Evolutionary conservation across 2,113 vertebrate genomes (phyloP).

Genomic region (Pelecanoides urinatrix): DNA sequence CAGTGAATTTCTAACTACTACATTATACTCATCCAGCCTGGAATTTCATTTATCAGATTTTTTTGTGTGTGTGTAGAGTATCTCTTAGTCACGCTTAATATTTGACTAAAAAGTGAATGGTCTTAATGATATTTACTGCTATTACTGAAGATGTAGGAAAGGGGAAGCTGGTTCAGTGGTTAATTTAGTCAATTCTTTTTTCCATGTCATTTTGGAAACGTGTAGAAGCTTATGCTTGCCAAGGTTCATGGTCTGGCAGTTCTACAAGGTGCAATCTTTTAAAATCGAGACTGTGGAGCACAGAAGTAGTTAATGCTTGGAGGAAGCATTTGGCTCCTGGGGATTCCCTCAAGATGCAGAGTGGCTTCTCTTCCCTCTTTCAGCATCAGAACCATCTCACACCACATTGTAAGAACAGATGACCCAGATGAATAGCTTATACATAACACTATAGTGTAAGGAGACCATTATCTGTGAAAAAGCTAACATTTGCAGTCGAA

Average conservation of each 20-base stretch:
- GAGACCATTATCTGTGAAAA: not conserved
- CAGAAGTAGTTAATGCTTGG: not conserved
- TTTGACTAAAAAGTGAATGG: not conserved
- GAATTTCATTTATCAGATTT: not conserved
- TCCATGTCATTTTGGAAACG: not conserved
- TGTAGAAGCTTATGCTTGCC: not conserved
- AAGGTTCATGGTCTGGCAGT: constrained; percentile 25
- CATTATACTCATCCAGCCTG: not conserved
- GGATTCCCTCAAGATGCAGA: not conserved
- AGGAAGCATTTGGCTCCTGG: not conserved
- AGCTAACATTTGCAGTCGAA: not conserved
- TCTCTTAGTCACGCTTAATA: not conserved
- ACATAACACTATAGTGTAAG: not conserved
- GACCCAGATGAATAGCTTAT: not conserved
- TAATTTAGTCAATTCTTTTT: not conserved
- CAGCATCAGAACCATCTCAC: not conserved
- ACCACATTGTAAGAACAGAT: not conserved
- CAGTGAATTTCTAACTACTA: not conserved
- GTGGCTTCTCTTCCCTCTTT: not conserved
- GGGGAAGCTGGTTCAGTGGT: not conserved
- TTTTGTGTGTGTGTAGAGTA: not conserved
- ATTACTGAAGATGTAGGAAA: not conserved
- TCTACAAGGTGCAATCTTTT: not conserved
- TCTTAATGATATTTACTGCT: not conserved
- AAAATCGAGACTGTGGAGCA: not conserved